Evolutionary conservation across 2,888 invertebrate genomes (phyloP), one percentile per base, ranked within the genome.

Genomic region (Andrena hattorfiana): DNA sequence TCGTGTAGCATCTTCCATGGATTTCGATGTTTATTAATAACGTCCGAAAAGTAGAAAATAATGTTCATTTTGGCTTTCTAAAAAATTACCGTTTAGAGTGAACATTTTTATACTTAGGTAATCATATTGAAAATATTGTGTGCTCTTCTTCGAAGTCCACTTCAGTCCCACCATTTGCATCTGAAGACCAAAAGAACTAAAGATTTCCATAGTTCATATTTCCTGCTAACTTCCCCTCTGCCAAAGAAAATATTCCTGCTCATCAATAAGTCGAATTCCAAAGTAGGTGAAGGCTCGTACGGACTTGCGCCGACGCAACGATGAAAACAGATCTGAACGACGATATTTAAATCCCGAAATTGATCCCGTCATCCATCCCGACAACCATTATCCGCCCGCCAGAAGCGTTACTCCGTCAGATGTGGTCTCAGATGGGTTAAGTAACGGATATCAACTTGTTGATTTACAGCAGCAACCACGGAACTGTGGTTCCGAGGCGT

Each of bases 361-460:
- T 54, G 42, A 42, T 42, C 26, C 35, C 13, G 16, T 72, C 42
- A 35, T 66, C 66, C 70, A 42, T 26, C 20, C 42, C 67, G 23
- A 4, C 30, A 48, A 60, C 72, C 70, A 87, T 85, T 81, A 79
- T 85, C 66, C 60, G 66, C n/a, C 49, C 49, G 49, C 26, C 56
- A 59, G 32, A 74, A 56, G 56, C 74, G 59, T 77, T 70, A 72
- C 78, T 67, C 68, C 69, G 70, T 73, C 73, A 69, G 76, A 72
- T 83, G 85, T 66, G 83, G 79, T 81, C 81, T 84, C 78, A 66
- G 85, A 76, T 70, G 80, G 69, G 75, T 78, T 77, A 85, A 87
- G 85, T 87, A 90, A 89, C 89, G 87, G 90, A 91, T 91, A 92
- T 93, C 93, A 93, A 92, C 93, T 93, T 93, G 93, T 93, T 92